These are phyloP conservation scores for Trachurus trachurus DNA, from an alignment of 2,797 vertebrate genomes.

Conservation along the genomic window DNA sequence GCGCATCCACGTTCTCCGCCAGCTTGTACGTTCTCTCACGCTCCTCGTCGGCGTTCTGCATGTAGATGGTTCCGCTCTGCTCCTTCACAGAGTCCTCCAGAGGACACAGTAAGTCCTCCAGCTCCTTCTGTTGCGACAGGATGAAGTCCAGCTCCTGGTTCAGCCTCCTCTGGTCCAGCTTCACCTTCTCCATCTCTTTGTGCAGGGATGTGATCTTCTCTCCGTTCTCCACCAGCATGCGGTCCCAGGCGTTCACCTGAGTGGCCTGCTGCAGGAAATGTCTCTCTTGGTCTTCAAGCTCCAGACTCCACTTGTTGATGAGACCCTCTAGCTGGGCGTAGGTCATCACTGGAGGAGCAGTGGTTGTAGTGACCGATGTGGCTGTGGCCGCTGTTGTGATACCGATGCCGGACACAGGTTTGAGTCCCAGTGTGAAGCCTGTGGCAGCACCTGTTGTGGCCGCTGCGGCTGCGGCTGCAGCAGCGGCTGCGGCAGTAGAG, in stretches of 20 bases:
- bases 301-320: conserved; percentile 99
- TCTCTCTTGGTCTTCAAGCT: conserved; percentile 97
- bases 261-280: conserved; percentile 98
- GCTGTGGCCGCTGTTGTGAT: conserved; percentile 43
- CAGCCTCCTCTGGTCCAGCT: conserved; percentile 95
- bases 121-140: conserved; percentile 97
- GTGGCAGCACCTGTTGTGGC: conserved; percentile 47
- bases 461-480: conserved; percentile 58
- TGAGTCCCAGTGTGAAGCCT: conserved; percentile 81
- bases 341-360: conserved; percentile 89
- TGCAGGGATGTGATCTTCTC: conserved; percentile 97
- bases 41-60: conserved; percentile 98
- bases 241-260: conserved; percentile 98
- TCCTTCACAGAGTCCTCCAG: conserved; percentile 97
- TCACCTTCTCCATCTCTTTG: conserved; percentile 98
- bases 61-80: conserved; percentile 95
- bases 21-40: conserved; percentile 95
- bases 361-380: conserved; percentile 20
- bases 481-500: conserved; percentile 51
- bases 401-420: conserved; percentile 62
- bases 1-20: conserved; percentile 93
- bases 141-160: conserved; percentile 99
- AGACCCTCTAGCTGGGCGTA: conserved; percentile 95
- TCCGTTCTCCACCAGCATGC: conserved; percentile 93
- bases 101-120: conserved; percentile 93